These are phyloP conservation scores for Vanessa cardui DNA, from an alignment of 2,888 invertebrate species.

Conservation along the genomic window DNA sequence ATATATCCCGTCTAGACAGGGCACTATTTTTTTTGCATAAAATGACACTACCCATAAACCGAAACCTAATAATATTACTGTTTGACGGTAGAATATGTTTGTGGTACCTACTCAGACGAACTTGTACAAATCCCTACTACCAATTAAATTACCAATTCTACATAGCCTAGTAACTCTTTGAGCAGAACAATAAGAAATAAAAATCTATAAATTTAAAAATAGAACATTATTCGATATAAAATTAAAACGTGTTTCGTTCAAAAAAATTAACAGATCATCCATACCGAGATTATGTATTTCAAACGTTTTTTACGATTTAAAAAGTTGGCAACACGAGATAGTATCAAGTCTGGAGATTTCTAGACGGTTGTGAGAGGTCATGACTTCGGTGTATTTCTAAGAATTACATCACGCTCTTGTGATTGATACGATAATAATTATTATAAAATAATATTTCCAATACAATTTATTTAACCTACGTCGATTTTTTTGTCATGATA, in stretches of 20 bases:
- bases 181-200: not conserved
- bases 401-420: slow-evolving; percentile 1
- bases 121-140: no score
- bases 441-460: not conserved
- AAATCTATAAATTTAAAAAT: not conserved
- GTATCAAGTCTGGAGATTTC: not conserved
- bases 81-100: no score
- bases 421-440: not conserved
- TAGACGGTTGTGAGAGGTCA: slow-evolving; percentile 14
- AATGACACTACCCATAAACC: no score
- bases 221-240: not conserved
- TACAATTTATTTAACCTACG: no score
- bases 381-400: slow-evolving; percentile 3
- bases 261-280: slow-evolving; percentile 1
- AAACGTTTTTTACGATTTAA: not conserved
- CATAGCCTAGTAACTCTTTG: no score
- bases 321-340: slow-evolving; percentile 2
- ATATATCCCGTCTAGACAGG: no score
- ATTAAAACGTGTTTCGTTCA: not conserved
- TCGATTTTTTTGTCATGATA: no score
- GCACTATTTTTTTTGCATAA: no score
- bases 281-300: not conserved
- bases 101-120: no score
- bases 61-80: no score
- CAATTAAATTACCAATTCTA: no score